Evolutionary conservation across 2,888 invertebrate species (phyloP).

Genomic region (Sphecodes monilicornis): DNA sequence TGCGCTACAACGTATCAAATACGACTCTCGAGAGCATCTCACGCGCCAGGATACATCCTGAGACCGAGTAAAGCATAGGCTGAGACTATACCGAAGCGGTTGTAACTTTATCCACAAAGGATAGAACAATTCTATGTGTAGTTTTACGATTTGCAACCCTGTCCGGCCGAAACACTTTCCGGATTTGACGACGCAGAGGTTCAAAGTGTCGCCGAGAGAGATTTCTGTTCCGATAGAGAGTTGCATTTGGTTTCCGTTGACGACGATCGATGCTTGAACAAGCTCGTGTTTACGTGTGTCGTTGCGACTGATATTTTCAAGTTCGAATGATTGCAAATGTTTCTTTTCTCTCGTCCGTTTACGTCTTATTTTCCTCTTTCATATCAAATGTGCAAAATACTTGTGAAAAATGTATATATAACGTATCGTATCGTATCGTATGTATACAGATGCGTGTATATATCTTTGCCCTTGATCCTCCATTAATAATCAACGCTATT

Average conservation of each 20-base stretch:
- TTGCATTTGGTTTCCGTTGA: background rate
- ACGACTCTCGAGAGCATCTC: slow-evolving; percentile 75
- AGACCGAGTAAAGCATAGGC: slow-evolving; percentile 79
- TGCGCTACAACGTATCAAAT: slow-evolving; percentile 71
- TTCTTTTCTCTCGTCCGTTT: slow-evolving; percentile 59
- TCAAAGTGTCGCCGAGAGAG: slow-evolving; percentile 2
- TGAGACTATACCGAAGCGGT: slow-evolving; percentile 65
- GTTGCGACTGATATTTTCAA: slow-evolving; percentile 60
- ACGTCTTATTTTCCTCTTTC: slow-evolving; percentile 59
- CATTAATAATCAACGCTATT: slow-evolving; percentile 80
- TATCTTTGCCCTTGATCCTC: slow-evolving; percentile 69
- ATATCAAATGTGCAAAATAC: slow-evolving; percentile 84
- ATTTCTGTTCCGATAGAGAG: background rate
- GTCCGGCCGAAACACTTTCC: slow-evolving; percentile 31
- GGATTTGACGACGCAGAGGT: background rate
- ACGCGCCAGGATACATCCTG: slow-evolving; percentile 77
- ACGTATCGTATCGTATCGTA: slow-evolving; percentile 58
- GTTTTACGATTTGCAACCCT: slow-evolving; percentile 64
- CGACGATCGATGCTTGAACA: background rate
- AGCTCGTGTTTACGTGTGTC: slow-evolving; percentile 67
- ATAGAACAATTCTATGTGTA: slow-evolving; percentile 29
- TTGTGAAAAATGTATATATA: slow-evolving; percentile 82
- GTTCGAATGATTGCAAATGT: slow-evolving; percentile 71
- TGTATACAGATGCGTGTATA: slow-evolving; percentile 75
- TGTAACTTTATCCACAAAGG: slow-evolving; percentile 55